phyloP scores from a whole-genome alignment of 1,140 invertebrate genomes.

The Reticulitermes speratus region DNA sequence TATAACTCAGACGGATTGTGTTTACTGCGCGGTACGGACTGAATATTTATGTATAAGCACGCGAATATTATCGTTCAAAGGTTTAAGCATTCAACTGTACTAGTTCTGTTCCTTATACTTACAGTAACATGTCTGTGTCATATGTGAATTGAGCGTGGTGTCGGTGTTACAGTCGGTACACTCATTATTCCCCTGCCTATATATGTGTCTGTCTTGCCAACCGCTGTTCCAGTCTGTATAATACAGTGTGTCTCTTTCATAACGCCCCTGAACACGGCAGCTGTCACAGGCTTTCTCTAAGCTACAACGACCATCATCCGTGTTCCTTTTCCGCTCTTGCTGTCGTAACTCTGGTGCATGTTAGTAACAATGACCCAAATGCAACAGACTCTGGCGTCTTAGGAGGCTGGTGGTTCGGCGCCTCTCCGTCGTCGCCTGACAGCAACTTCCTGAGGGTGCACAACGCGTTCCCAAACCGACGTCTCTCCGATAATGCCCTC shows the following conservation, averaged over 20 bases:
- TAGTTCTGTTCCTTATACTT: neutral
- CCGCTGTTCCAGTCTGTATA: too few relatives aligned
- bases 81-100: too few relatives aligned
- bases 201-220: too few relatives aligned
- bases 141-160: neutral
- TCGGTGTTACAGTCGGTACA: neutral
- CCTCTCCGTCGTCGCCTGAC: slow-evolving; percentile 73
- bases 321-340: neutral
- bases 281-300: too few relatives aligned
- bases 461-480: slow-evolving; percentile 76
- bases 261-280: too few relatives aligned
- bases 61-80: too few relatives aligned
- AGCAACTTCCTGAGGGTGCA: slow-evolving; percentile 83
- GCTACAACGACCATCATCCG: too few relatives aligned
- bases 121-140: neutral
- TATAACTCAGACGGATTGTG: too few relatives aligned
- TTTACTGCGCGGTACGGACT: too few relatives aligned
- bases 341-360: neutral
- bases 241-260: too few relatives aligned
- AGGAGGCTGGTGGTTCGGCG: slow-evolving; percentile 71
- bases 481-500: slow-evolving; percentile 87
- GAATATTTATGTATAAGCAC: too few relatives aligned
- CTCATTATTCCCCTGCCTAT: too few relatives aligned
- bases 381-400: slow-evolving; percentile 55
- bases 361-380: neutral